phyloP scores from a whole-genome alignment of 2,888 invertebrate species.

The Drosophila engyochracea region DNA sequence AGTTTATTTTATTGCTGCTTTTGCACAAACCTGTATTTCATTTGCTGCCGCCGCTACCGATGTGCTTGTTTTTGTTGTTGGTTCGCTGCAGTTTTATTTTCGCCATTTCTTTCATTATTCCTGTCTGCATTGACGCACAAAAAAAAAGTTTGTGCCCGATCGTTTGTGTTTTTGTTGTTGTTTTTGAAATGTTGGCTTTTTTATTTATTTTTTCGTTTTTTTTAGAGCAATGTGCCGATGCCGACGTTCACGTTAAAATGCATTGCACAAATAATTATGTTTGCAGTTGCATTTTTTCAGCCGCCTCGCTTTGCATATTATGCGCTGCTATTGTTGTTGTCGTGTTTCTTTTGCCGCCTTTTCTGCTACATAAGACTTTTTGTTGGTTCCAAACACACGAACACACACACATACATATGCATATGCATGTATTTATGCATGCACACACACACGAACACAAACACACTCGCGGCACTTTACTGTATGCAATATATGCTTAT shows the following conservation, averaged over 20 bases:
- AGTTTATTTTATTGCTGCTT: constrained; percentile 47
- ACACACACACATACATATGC: constrained; percentile 17
- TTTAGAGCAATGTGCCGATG: constrained; percentile 53
- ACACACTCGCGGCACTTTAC: constrained; percentile 50
- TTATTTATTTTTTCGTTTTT: constrained; percentile 13
- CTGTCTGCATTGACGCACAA: constrained; percentile 55
- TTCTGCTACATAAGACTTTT: constrained; percentile 71
- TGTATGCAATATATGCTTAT: constrained; percentile 56
- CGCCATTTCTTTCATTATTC: constrained; percentile 54
- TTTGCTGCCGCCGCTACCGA: constrained; percentile 34
- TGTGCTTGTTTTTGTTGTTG: constrained; percentile 45
- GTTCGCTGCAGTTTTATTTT: constrained; percentile 50
- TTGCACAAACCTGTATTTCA: constrained; percentile 75
- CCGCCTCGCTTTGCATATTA: constrained; percentile 53
- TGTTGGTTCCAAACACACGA: constrained; percentile 53
- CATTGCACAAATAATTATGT: constrained; percentile 75
- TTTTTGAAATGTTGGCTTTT: constrained; percentile 31
- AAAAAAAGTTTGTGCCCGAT: constrained; percentile 54
- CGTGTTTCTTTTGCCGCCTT: constrained; percentile 72
- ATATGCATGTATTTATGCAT: constrained; percentile 6
- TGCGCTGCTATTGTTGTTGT: constrained; percentile 30
- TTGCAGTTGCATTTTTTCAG: constrained; percentile 71
- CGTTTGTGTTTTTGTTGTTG: constrained; percentile 35
- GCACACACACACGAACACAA: constrained; percentile 23
- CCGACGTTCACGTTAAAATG: constrained; percentile 61